Base-by-base conservation (phyloP, 2,797 vertebrate genomes). In the Hozukius guyotensis region DNA sequence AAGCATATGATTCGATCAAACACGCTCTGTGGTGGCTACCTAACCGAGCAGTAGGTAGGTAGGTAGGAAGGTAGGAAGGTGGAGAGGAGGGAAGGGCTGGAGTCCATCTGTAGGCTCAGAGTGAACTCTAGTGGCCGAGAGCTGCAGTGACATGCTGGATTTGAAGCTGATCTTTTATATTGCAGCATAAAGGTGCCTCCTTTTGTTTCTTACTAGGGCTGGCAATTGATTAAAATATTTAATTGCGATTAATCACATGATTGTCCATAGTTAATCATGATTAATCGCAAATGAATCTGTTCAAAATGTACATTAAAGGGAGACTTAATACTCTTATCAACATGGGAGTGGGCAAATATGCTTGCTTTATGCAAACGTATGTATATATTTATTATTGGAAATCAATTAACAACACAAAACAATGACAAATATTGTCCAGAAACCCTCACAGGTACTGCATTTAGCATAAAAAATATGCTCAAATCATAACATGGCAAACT, bases 1-100 rank as follows among this genome's bases (percentile, higher is more conserved):
- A 96, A 96, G 93, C 95, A 88, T 89, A 89, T 95, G 94, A 95
- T 96, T 93, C 86, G 87, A 96, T 96, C 95, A 95, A 94, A 94
- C 83, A 49, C 85, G 59, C 93, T 88, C 90, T 93, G 92, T 95
- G 94, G 93, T 92, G 88, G 92, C 92, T 87, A 87, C 92, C 94
- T 95, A 92, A 93, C 73, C 64, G 27, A 88, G 93, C 85, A 84
- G 88, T 81, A 84, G 88, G 83, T 77, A 75, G 87, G 74, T 20
- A 71, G 62, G 8, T 9, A 36, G 34, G 34, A 2, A 36, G 34
- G 34, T 36, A 52, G 49, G 80, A 72, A 77, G 75, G 84, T 78
- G 82, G 88, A 56, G 18, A 68, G 72, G 12, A 55, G 67, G 72
- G 77, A 64, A 80, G 52, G 65, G 74, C 76, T 69, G 59, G 67